Base-by-base conservation (phyloP, 2,797 vertebrate genomes). In the Chloroceryle inda region DNA sequence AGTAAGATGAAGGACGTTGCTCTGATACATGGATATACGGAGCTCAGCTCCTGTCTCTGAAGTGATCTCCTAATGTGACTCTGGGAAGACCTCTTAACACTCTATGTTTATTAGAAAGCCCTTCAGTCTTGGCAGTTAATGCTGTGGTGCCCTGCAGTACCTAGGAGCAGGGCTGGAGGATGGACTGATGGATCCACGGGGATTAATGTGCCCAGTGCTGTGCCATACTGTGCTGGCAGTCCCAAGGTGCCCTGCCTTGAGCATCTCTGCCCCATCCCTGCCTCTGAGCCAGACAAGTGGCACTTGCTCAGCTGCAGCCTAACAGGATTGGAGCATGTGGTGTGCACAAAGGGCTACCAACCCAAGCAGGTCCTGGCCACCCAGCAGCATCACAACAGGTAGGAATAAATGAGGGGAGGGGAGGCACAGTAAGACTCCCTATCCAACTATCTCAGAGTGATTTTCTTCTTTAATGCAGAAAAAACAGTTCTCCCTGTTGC, bases 241-340 rank as follows among this genome's bases (percentile, higher is more conserved):
- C 13, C 56, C 0, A 1, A 7, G 56, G 31, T 18, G 14, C n/a
- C 15, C 38, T 6, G 23, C 5, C 1, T 31, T 10, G 35, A 35
- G 29, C 45, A 35, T 1, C 35, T 59, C 50, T 83, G 53, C 45
- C 35, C 11, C 15, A 14, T 55, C n/a, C n/a, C 49, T 79, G 63
- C 19, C n/a, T 26, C 14, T 5, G 17, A 16, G 49, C 2, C 0
- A 44, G 38, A 35, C 50, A 14, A 35, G 40, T 0, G 0, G 50
- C 21, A 22, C n/a, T 40, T n/a, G 23, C 61, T 55, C 31, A 33
- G 61, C 45, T 0, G 1, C 22, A 8, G 50, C 81, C 22, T 0
- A 0, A 14, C 61, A 10, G 4, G 4, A 31, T 27, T 31, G 52
- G 73, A 47, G 26, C 2, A 0, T 14, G 44, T n/a, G n/a, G 18